Percentiles rank a stretch among this genome's conserved stretches.
These are phyloP conservation scores for Drosophila tristis DNA, from an alignment of 1,140 invertebrate genomes.

Conservation along the genomic window DNA sequence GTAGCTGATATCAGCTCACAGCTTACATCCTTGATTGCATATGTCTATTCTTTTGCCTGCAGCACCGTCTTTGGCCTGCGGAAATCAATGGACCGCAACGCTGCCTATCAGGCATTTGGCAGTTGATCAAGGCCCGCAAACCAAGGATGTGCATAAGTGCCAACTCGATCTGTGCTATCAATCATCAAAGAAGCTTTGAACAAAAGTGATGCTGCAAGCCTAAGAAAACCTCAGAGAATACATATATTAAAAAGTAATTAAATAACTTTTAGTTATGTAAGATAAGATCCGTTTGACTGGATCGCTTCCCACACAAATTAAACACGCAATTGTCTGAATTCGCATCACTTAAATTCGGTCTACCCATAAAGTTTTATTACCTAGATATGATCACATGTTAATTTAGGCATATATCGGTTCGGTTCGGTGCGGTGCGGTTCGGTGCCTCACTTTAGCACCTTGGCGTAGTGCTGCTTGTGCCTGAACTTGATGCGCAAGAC, in stretches of 20 bases:
- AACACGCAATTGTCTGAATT: slow-evolving; percentile 3
- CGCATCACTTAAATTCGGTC: slow-evolving; percentile 47
- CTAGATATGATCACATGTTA: slow-evolving; percentile 54
- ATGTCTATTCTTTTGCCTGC: slow-evolving; percentile 8
- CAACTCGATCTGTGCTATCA: neutral
- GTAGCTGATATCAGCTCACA: slow-evolving; percentile 18
- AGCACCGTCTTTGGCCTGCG: slow-evolving; percentile 59
- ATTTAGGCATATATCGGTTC: slow-evolving; percentile 22
- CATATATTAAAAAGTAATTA: neutral
- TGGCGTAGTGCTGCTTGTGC: slow-evolving; percentile 73
- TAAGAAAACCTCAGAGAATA: neutral
- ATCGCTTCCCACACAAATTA: slow-evolving; percentile 1
- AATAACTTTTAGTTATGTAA: neutral
- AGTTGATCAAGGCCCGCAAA: slow-evolving; percentile 29
- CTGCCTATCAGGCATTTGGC: slow-evolving; percentile 51
- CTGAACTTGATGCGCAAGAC: slow-evolving; percentile 73
- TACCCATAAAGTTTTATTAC: slow-evolving; percentile 50
- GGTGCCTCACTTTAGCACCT: slow-evolving; percentile 63
- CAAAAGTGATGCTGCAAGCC: too few species aligned
- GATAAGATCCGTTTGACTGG: neutral
- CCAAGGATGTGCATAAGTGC: too few species aligned
- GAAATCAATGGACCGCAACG: slow-evolving; percentile 43
- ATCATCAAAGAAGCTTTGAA: neutral
- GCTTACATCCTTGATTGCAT: neutral
- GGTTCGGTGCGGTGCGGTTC: too few species aligned